Evolutionary conservation across 2,113 vertebrate species (phyloP), one percentile per base, ranked within the genome.

Genomic region (Pagrus major): DNA sequence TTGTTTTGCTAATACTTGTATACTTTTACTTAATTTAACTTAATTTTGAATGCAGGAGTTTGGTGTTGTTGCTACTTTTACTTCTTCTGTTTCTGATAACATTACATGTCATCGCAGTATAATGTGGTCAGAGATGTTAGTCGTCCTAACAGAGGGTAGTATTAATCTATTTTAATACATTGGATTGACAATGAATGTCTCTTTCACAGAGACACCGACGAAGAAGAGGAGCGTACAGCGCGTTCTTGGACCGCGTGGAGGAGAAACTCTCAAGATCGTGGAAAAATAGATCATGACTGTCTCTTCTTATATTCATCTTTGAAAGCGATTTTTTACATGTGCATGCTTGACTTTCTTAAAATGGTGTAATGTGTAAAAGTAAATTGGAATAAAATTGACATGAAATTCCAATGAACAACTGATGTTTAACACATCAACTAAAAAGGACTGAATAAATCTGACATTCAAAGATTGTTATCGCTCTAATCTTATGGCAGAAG

Each of bases 201-300:
- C 55, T 15, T 87, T 89, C 31, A 44, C 86, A 93, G 94, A 91
- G 92, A 84, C 84, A 95, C 88, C 73, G 71, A 33, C 1, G 23
- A 27, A 41, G 27, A 31, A 25, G 31, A 81, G 86, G 81, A 79
- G 84, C 71, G 1, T 80, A 94, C 85, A 89, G 78, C 9, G 90
- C 52, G 0, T 92, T 96, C 69, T 71, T 95, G 80, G 93, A 94
- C n/a, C 25, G 47, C 0, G 84, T 93, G 78, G 88, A 95, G 49
- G 90, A 95, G 86, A 95, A 95, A 56, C 84, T 95, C 18, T 83
- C 64, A 16, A 58, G 20, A 55, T 80, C 86, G 4, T 91, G 90
- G 85, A 71, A 91, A 54, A 75, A 82, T 4, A 52, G 4, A 60
- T 72, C 5, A 31, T 27, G n/a, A 68, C 7, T 41, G 20, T 61